Percentiles rank a stretch among this genome's conserved stretches.
phyloP scores from a whole-genome alignment of 2,113 vertebrate genomes.

The Mustelus asterias region DNA sequence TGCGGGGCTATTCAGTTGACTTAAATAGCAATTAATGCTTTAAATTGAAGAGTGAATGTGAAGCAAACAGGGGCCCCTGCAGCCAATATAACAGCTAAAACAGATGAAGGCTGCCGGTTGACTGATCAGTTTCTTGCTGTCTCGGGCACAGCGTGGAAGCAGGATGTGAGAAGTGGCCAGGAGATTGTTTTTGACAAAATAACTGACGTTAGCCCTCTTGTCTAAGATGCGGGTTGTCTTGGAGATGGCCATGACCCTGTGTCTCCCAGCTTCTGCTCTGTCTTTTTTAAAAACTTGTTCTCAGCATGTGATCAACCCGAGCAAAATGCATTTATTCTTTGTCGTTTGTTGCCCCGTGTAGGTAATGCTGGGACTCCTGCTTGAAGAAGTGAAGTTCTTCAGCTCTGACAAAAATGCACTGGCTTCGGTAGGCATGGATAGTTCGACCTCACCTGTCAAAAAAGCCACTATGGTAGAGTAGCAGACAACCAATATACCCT shows the following conservation, averaged over 20 bases:
- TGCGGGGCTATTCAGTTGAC: not conserved
- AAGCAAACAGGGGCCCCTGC: not conserved
- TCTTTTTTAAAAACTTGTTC: not conserved
- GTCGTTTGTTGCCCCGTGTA: not conserved
- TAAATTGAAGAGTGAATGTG: not conserved
- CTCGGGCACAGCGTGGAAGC: not conserved
- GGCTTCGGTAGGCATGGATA: not conserved
- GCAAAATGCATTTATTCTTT: not conserved
- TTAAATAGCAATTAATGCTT: not conserved
- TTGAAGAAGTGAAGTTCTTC: not conserved
- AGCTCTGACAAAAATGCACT: not conserved
- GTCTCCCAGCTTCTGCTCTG: not conserved
- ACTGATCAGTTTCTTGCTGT: not conserved
- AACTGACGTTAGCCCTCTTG: not conserved
- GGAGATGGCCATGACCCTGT: not conserved
- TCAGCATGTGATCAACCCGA: not conserved
- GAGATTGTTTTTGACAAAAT: not conserved
- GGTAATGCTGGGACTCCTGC: not conserved
- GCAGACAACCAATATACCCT: not conserved
- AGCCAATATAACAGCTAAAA: not conserved
- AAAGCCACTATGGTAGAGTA: not conserved
- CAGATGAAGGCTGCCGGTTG: not conserved
- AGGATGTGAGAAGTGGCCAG: not conserved
- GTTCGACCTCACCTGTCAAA: not conserved
- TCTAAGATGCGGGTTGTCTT: not conserved